These are phyloP conservation scores for Oryzias sinensis DNA, from an alignment of 2,797 vertebrate species.

Conservation along the genomic window DNA sequence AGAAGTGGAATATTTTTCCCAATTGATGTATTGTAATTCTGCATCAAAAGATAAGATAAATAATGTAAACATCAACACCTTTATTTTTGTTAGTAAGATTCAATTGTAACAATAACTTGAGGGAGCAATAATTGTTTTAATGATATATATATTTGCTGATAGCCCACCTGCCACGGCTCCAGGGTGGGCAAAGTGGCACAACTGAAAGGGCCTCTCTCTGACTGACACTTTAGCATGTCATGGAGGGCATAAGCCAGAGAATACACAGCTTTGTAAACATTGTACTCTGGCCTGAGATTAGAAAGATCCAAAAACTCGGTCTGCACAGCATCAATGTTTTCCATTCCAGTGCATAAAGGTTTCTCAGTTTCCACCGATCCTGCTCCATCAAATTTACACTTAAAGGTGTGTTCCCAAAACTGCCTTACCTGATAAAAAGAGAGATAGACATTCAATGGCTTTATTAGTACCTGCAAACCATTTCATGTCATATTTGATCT, in stretches of 20 bases:
- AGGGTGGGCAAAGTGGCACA: conserved; percentile 59
- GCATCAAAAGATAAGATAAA: no score
- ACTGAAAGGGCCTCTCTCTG: conserved; percentile 65
- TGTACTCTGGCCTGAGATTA: conserved; percentile 57
- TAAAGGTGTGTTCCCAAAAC: conserved; percentile 68
- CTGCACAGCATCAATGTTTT: conserved; percentile 37
- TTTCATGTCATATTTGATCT: no score
- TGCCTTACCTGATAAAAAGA: conserved; percentile 33
- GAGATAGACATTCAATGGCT: background rate
- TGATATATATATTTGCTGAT: background rate
- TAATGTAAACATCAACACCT: no score
- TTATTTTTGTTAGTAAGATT: background rate
- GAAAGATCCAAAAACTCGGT: conserved; percentile 64
- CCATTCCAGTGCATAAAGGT: conserved; percentile 53
- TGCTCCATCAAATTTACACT: conserved; percentile 46
- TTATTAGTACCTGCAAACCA: background rate
- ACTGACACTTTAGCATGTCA: conserved; percentile 58
- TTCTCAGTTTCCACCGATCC: conserved; percentile 21
- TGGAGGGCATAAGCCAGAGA: conserved; percentile 69
- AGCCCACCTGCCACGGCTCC: conserved; percentile 73
- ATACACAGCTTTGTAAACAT: conserved; percentile 72
- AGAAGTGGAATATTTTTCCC: no score
- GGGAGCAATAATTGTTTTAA: background rate
- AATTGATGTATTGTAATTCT: no score
- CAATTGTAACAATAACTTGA: background rate